These are phyloP conservation scores for Biston stratarius DNA, from an alignment of 2,888 invertebrate species.

Conservation along the genomic window DNA sequence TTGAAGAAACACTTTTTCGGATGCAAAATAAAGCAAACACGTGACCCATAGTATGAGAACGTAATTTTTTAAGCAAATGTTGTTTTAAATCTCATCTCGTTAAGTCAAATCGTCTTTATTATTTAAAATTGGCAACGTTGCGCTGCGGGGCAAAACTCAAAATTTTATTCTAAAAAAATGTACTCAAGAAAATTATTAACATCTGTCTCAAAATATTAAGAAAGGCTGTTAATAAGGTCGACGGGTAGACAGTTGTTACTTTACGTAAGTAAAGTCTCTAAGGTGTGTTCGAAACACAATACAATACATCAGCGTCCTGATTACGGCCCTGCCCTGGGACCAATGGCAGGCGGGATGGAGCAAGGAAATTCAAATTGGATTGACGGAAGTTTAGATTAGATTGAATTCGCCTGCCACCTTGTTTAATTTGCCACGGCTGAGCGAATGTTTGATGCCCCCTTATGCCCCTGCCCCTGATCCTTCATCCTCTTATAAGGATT, in stretches of 20 bases:
- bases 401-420: conserved; percentile 82
- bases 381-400: conserved; percentile 84
- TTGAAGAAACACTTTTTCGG: too few species aligned
- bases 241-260: neutral
- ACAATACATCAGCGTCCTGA: conserved; percentile 27
- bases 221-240: too few species aligned
- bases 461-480: conserved; percentile 12
- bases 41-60: too few species aligned
- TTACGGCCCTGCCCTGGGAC: conserved; percentile 45
- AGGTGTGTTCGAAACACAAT: conserved; percentile 15
- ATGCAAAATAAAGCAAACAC: too few species aligned
- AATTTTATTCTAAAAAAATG: too few species aligned
- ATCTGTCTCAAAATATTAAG: too few species aligned
- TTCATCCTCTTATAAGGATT: conserved; percentile 21
- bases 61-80: too few species aligned
- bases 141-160: too few species aligned
- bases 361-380: conserved; percentile 82
- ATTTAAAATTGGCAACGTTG: too few species aligned
- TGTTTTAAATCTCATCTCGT: too few species aligned
- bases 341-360: conserved; percentile 47
- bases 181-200: too few species aligned
- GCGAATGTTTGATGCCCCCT: conserved; percentile 47
- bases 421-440: conserved; percentile 79
- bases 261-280: neutral
- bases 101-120: too few species aligned